Evolutionary conservation across 2,113 vertebrate species (phyloP), one percentile per base, ranked within the genome.

Genomic region (Tor tambroides): DNA sequence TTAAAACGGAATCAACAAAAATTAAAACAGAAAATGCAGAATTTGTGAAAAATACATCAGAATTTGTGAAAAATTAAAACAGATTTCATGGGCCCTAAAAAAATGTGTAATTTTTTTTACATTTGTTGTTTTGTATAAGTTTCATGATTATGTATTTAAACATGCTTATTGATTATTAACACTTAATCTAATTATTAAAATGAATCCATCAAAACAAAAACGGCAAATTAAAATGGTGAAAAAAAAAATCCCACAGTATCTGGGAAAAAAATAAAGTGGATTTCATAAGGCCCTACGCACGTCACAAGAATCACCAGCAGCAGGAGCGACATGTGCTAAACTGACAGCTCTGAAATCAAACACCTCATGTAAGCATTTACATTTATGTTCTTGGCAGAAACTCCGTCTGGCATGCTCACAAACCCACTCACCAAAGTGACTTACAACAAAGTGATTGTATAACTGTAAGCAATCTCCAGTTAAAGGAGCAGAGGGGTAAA

Each of bases 361-460:
- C 8, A 26, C 61, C 23, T 49, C 76, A 79, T 41, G 41, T 43
- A 41, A 80, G 51, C 76, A 83, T 65, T 43, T 41, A 65, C 56
- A 63, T 83, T 83, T 49, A 51, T 28, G 19, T 51, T 54, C 63
- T 83, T 83, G 81, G 81, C 65, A 35, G 28, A 83, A 83, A 83
- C 65, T n/a, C 63, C 2, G 5, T 69, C 46, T 71, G 43, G 43
- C 35, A 63, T 2, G 43, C 28, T 67, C 28, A 32, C 43, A 23
- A 51, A 83, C 26, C 11, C 6, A 65, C 35, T 65, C 26, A 63
- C 32, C 56, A 63, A 61, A 81, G 56, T 41, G 32, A 82, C 80
- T 67, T 19, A 83, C 81, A 83, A 51, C 41, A 83, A 51, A 71
- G 49, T 23, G 78, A 61, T 49, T 82, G n/a, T n/a, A 59, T 61